Conservation (phyloP, 2,888 invertebrate species). For the Meiosimyza decipiens region DNA sequence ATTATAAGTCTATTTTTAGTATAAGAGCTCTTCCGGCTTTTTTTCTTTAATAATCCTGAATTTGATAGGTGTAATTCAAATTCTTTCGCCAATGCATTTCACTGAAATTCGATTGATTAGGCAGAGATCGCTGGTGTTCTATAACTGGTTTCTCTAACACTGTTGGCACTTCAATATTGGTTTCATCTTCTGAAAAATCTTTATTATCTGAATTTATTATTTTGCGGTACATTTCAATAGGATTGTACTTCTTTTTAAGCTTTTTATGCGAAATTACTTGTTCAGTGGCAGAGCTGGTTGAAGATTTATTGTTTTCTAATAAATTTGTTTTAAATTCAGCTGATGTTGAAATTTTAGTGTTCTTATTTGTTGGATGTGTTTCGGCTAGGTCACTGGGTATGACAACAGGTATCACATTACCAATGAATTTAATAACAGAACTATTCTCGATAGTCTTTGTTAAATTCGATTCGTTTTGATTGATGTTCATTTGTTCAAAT, state of each 20-base stretch:
- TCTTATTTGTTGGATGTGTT: constrained; percentile 37
- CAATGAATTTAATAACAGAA: constrained; percentile 62
- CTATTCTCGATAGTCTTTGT: constrained; percentile 51
- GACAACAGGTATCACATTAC: constrained; percentile 60
- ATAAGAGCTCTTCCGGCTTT: too few species aligned
- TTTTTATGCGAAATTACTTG: constrained; percentile 30
- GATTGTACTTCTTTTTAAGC: constrained; percentile 53
- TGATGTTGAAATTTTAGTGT: constrained; percentile 50
- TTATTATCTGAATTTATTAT: constrained; percentile 53
- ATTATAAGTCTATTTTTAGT: too few species aligned
- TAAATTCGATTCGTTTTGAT: constrained; percentile 10
- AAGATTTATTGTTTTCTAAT: constrained; percentile 35
- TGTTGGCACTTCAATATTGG: constrained; percentile 33
- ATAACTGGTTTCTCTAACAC: constrained; percentile 21
- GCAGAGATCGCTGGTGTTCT: constrained; percentile 26
- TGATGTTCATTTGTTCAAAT: too few species aligned
- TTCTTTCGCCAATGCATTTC: constrained; percentile 69
- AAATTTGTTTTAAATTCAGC: constrained; percentile 42
- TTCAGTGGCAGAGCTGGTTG: constrained; percentile 35
- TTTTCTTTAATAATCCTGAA: constrained; percentile 31
- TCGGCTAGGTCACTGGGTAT: constrained; percentile 30
- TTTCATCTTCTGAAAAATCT: constrained; percentile 39
- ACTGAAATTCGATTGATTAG: constrained; percentile 54
- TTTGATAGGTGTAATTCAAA: constrained; percentile 54
- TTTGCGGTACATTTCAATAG: constrained; percentile 57